phyloP scores from a whole-genome alignment of 2,113 vertebrate species.

The Ailurus styani region DNA sequence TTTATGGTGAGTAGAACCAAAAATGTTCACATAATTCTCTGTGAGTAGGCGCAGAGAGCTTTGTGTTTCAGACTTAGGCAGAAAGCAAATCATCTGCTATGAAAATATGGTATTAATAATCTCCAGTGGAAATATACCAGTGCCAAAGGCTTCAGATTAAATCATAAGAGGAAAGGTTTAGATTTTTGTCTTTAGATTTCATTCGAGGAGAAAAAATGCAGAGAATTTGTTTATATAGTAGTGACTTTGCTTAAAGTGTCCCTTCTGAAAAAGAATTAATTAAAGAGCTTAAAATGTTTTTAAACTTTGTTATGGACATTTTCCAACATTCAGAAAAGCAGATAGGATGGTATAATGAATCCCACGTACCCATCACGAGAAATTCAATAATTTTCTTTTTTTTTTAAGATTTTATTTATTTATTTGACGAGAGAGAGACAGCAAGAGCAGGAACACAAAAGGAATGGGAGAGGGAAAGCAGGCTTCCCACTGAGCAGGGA shows the following conservation, averaged over 20 bases:
- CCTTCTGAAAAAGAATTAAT: background rate
- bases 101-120: constrained; percentile 50
- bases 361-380: background rate
- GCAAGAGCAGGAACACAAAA: too few relatives aligned
- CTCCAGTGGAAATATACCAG: constrained; percentile 35
- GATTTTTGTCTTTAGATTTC: constrained; percentile 36
- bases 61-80: constrained; percentile 2
- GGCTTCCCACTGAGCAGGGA: too few relatives aligned
- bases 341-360: background rate
- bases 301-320: background rate
- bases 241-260: background rate
- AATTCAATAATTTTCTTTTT: background rate
- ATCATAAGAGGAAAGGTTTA: background rate
- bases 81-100: constrained; percentile 33
- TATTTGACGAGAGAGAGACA: too few relatives aligned
- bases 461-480: too few relatives aligned
- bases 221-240: background rate
- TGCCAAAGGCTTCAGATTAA: background rate
- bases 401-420: too few relatives aligned
- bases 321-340: background rate
- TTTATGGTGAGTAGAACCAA: background rate
- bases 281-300: background rate
- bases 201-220: background rate
- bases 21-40: background rate
- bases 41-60: background rate